phyloP scores from a whole-genome alignment of 2,888 invertebrate genomes.

The Lycophotia porphyrea region DNA sequence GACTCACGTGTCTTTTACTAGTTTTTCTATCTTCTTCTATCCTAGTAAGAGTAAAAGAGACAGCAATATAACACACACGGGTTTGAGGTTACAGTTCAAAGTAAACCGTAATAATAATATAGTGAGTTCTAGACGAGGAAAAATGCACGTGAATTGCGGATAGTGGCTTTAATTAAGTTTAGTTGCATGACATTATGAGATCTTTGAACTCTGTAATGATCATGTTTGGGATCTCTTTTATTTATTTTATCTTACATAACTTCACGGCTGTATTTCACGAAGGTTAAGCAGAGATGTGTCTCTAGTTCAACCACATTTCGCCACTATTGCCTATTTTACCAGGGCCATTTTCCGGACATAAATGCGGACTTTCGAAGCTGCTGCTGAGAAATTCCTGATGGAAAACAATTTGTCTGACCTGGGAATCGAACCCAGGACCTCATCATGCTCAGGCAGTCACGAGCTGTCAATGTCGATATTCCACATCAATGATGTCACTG shows the following conservation, averaged over 20 bases:
- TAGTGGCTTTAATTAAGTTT: constrained; percentile 9
- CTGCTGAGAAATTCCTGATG: not conserved
- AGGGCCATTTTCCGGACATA: too few relatives aligned
- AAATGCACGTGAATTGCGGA: constrained; percentile 20
- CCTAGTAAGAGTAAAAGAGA: constrained; percentile 31
- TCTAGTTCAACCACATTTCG: not conserved
- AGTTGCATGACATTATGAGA: constrained; percentile 15
- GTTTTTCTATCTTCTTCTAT: constrained; percentile 25
- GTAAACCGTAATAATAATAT: constrained; percentile 2
- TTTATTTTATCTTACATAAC: constrained; percentile 14
- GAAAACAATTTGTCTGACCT: not conserved
- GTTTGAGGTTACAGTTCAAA: constrained; percentile 48
- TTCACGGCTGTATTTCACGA: not conserved
- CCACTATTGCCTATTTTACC: too few relatives aligned
- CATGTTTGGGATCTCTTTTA: constrained; percentile 17
- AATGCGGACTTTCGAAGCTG: too few relatives aligned
- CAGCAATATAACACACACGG: constrained; percentile 1
- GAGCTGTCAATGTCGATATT: not conserved
- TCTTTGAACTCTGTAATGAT: constrained; percentile 43
- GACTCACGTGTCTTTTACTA: constrained; percentile 54
- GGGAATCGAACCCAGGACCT: not conserved
- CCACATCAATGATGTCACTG: not conserved
- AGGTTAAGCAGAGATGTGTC: not conserved
- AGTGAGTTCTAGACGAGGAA: constrained; percentile 14
- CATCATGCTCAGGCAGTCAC: not conserved